Evolutionary conservation across 2,888 invertebrate genomes (phyloP).

Genomic region (Chalcis sispes): DNA sequence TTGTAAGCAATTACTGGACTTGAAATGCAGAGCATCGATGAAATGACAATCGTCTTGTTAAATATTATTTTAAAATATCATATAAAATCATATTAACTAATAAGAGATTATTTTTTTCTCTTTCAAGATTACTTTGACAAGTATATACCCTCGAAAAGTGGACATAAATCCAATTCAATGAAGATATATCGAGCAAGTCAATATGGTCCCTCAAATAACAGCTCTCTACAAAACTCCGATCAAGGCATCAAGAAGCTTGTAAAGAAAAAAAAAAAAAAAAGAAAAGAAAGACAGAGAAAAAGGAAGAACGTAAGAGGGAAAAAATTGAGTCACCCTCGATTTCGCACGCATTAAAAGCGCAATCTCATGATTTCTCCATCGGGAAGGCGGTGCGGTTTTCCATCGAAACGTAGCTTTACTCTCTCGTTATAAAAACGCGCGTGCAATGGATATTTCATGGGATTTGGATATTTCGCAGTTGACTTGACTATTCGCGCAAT

Average conservation of each 20-base stretch:
- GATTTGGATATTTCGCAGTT: slow-evolving; percentile 28
- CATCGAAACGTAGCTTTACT: slow-evolving; percentile 57
- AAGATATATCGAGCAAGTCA: slow-evolving; percentile 27
- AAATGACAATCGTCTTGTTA: too few relatives aligned
- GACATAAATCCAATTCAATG: slow-evolving; percentile 28
- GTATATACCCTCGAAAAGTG: neutral
- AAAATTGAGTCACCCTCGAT: neutral
- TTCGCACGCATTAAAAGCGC: slow-evolving; percentile 43
- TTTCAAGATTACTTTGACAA: neutral
- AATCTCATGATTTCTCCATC: slow-evolving; percentile 56
- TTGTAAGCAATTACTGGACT: too few relatives aligned
- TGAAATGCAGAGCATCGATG: too few relatives aligned
- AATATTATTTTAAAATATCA: too few relatives aligned
- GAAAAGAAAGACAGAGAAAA: neutral
- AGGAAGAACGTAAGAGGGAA: neutral
- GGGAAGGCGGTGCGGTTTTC: slow-evolving; percentile 61
- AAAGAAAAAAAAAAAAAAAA: slow-evolving; percentile 9
- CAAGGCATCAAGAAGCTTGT: neutral
- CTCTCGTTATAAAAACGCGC: slow-evolving; percentile 28
- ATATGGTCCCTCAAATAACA: slow-evolving; percentile 13
- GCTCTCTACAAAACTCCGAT: slow-evolving; percentile 7
- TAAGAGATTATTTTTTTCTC: too few relatives aligned
- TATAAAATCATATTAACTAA: too few relatives aligned
- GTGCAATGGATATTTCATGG: slow-evolving; percentile 64
- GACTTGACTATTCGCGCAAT: neutral